Evolutionary conservation across 2,797 vertebrate genomes (phyloP).

Genomic region (Ceryle rudis): DNA sequence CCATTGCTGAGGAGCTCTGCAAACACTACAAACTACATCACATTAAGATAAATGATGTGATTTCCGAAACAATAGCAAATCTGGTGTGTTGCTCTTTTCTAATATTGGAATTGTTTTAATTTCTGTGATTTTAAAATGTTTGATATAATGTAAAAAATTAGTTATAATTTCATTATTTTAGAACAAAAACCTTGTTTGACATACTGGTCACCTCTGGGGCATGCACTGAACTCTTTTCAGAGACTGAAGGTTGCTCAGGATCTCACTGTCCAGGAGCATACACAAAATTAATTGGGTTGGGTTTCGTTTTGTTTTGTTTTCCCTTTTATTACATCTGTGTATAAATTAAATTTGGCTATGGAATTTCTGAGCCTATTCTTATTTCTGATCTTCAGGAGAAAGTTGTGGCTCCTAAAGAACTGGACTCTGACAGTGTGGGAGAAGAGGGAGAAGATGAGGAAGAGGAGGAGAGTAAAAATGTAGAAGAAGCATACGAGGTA

Average conservation of each 20-base stretch:
- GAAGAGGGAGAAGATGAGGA: conserved; percentile 49
- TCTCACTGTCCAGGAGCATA: not conserved
- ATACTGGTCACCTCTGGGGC: not conserved
- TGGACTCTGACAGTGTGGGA: not conserved
- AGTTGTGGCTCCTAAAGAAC: conserved; percentile 46
- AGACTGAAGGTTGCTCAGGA: not conserved
- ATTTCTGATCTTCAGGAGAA: conserved; percentile 64
- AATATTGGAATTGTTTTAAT: not conserved
- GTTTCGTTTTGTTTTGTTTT: not conserved
- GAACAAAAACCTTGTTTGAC: not conserved
- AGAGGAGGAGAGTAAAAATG: conserved; percentile 66
- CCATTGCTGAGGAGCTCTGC: conserved; percentile 82
- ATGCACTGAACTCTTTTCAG: not conserved
- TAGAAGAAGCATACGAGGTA: conserved; percentile 78
- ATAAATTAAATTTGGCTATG: not conserved
- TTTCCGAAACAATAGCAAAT: conserved; percentile 83
- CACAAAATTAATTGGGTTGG: not conserved
- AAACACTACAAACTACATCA: conserved; percentile 89
- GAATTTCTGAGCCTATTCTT: not conserved
- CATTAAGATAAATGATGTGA: conserved; percentile 81
- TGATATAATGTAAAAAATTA: not conserved
- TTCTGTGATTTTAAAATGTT: not conserved
- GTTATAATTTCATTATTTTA: not conserved
- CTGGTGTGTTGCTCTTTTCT: conserved; percentile 80
- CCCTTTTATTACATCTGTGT: not conserved